These are phyloP conservation scores for Drosophila quasianomalipes DNA, from an alignment of 2,888 invertebrate genomes.

Conservation along the genomic window DNA sequence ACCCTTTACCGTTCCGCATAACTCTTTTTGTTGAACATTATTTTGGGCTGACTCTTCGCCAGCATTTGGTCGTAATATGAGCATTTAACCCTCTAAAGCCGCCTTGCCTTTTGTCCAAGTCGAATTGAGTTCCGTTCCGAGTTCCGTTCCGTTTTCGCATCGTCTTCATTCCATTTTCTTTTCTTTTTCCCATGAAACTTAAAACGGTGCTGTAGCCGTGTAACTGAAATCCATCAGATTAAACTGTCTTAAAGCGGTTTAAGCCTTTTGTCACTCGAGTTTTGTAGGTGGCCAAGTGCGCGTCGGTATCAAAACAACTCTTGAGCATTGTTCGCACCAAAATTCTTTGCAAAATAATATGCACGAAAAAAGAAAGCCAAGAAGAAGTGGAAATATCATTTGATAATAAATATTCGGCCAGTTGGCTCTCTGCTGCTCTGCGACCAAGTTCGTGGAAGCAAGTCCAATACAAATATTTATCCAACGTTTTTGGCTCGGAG, in stretches of 20 bases:
- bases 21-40: constrained; percentile 59
- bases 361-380: constrained; percentile 30
- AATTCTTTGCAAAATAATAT: constrained; percentile 53
- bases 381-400: constrained; percentile 53
- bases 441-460: constrained; percentile 57
- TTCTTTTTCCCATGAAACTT: constrained; percentile 69
- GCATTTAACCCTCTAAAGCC: constrained; percentile 74
- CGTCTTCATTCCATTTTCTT: constrained; percentile 11
- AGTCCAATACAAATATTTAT: constrained; percentile 61
- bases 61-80: constrained; percentile 69
- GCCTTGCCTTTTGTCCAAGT: constrained; percentile 38
- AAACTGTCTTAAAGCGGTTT: constrained; percentile 73
- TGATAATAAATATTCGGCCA: constrained; percentile 56
- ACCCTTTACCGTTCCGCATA: constrained; percentile 58
- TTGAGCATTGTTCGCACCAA: constrained; percentile 29
- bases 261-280: constrained; percentile 74
- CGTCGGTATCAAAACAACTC: constrained; percentile 56
- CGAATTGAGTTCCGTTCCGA: constrained; percentile 32
- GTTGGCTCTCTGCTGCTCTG: not conserved
- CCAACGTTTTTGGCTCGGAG: constrained; percentile 29
- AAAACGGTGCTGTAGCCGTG: constrained; percentile 52
- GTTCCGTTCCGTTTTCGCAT: constrained; percentile 27
- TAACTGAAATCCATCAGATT: constrained; percentile 71
- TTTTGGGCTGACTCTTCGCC: constrained; percentile 68
- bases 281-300: constrained; percentile 76